Conservation (phyloP, 2,888 invertebrate genomes). For the Cacoxenus indagator region DNA sequence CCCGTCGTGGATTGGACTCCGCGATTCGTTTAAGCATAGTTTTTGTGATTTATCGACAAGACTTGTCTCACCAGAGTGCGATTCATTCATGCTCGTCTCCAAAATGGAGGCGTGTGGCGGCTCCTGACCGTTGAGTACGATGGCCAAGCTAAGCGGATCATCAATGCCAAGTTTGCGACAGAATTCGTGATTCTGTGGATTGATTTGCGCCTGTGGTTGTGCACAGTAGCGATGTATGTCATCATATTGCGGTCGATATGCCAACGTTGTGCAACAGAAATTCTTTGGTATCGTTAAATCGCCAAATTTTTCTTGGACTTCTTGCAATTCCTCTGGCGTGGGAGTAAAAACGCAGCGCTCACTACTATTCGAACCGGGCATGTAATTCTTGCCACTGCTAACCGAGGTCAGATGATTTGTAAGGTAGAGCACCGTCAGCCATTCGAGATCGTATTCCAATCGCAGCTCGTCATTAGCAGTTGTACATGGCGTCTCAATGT, state of each 20-base stretch:
- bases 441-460: conserved; percentile 87
- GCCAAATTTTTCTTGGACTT: conserved; percentile 76
- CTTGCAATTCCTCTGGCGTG: conserved; percentile 79
- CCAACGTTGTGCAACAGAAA: conserved; percentile 83
- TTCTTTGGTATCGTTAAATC: conserved; percentile 81
- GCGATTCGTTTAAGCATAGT: no score
- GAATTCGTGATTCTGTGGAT: conserved; percentile 79
- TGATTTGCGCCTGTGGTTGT: conserved; percentile 74
- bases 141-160: conserved; percentile 82
- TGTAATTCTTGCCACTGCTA: conserved; percentile 78
- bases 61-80: no score
- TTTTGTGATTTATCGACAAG: no score
- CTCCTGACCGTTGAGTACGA: conserved; percentile 72
- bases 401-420: conserved; percentile 91
- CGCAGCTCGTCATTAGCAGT: conserved; percentile 69
- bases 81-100: neutral
- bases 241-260: conserved; percentile 72
- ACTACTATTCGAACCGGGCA: conserved; percentile 83
- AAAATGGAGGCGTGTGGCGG: conserved; percentile 51
- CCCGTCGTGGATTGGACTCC: no score
- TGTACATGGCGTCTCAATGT: conserved; percentile 75
- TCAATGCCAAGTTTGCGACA: conserved; percentile 81
- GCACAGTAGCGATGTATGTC: conserved; percentile 63
- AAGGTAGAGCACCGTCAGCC: conserved; percentile 88
- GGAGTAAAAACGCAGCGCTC: conserved; percentile 77